phyloP scores from a whole-genome alignment of 2,797 vertebrate species.

The Xerus rutilus region DNA sequence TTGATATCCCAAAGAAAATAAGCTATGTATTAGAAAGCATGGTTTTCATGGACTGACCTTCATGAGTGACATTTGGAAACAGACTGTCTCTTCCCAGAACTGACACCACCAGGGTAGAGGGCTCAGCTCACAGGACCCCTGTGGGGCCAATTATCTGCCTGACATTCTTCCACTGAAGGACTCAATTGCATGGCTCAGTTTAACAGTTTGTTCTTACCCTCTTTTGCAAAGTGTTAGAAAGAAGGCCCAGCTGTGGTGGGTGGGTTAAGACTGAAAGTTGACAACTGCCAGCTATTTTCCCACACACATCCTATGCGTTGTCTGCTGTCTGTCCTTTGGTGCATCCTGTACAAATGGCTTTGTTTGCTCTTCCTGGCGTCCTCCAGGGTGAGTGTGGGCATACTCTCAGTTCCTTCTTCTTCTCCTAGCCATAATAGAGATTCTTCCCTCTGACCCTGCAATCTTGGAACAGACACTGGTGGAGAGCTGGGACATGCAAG shows the following conservation, averaged over 20 bases:
- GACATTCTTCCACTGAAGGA: not conserved
- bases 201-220: not conserved
- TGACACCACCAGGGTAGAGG: not conserved
- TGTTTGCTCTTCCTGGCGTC: not conserved
- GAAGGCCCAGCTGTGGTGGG: not conserved
- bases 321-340: not conserved
- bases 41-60: slow-evolving; percentile 58
- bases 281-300: not conserved
- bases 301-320: rapidly evolving
- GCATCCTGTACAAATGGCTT: rapidly evolving
- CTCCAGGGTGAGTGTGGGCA: rapidly evolving
- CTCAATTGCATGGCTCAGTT: rapidly evolving
- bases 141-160: not conserved
- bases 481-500: rapidly evolving
- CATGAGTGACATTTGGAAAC: not conserved
- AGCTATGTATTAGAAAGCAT: not conserved
- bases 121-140: not conserved
- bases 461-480: rapidly evolving
- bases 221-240: not conserved
- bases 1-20: slow-evolving; percentile 56
- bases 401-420: rapidly evolving
- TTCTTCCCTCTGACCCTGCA: not conserved
- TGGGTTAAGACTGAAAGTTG: not conserved
- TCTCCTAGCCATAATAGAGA: rapidly evolving
- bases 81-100: slow-evolving; percentile 17